Evolutionary conservation across 2,888 invertebrate species (phyloP).

Genomic region (Melitaea athalia): DNA sequence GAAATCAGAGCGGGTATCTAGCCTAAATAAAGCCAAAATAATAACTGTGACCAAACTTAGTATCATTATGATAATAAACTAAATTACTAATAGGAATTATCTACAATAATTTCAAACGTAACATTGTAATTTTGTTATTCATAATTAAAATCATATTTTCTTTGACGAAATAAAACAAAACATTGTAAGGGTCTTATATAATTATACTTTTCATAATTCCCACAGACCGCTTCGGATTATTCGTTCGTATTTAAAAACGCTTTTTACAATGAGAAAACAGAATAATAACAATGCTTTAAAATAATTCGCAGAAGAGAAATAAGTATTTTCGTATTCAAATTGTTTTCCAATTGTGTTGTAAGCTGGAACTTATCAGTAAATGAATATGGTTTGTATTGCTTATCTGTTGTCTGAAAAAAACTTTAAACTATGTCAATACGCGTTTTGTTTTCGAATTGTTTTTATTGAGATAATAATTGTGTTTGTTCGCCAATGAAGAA

Average conservation of each 20-base stretch:
- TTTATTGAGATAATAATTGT: too few relatives aligned
- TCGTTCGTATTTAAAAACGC: background rate
- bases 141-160: background rate
- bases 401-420: too few relatives aligned
- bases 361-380: background rate
- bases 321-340: constrained; percentile 5
- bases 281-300: constrained; percentile 1
- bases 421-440: too few relatives aligned
- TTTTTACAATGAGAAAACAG: background rate
- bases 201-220: background rate
- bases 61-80: too few relatives aligned
- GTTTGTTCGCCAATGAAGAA: too few relatives aligned
- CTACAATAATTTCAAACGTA: too few relatives aligned
- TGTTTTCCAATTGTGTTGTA: background rate
- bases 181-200: background rate
- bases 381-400: too few relatives aligned
- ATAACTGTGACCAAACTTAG: background rate
- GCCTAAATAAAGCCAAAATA: too few relatives aligned
- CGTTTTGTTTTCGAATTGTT: too few relatives aligned
- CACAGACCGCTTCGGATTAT: background rate
- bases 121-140: background rate
- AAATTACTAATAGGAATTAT: too few relatives aligned
- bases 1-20: too few relatives aligned
- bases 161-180: background rate
- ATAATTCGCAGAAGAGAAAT: background rate